phyloP scores from a whole-genome alignment of 1,140 invertebrate species.

The Diprion similis region DNA sequence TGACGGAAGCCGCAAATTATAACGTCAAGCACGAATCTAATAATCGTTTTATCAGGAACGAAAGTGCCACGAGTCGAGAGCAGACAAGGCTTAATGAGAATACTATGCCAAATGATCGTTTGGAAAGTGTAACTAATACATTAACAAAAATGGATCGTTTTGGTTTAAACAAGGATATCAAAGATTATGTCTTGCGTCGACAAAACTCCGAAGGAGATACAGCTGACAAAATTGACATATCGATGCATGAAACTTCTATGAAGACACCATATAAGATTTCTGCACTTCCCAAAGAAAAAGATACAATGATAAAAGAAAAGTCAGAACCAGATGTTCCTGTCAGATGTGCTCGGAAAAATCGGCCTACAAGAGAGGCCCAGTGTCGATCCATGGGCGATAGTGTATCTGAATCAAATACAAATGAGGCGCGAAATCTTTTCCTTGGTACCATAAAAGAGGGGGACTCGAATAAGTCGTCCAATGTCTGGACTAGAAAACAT shows the following conservation, averaged over 20 bases:
- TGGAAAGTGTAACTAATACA: conserved; percentile 30
- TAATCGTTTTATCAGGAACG: conserved; percentile 37
- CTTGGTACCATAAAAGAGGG: conserved; percentile 57
- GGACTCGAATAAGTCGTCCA: conserved; percentile 46
- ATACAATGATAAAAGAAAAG: conserved; percentile 35
- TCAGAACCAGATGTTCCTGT: conserved; percentile 58
- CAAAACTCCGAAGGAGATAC: conserved; percentile 59
- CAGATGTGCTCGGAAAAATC: conserved; percentile 54
- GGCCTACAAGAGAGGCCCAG: conserved; percentile 50
- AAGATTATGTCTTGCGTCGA: conserved; percentile 45
- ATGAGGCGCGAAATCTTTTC: conserved; percentile 51
- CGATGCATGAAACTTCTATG: conserved; percentile 30
- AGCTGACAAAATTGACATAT: conserved; percentile 28
- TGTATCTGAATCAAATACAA: conserved; percentile 36
- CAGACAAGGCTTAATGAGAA: conserved; percentile 52
- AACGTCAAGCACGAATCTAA: conserved; percentile 41
- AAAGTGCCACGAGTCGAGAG: conserved; percentile 36
- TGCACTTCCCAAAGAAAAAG: conserved; percentile 33
- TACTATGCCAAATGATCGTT: conserved; percentile 34
- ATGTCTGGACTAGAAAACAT: conserved; percentile 49
- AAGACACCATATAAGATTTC: conserved; percentile 26
- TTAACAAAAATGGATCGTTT: conserved; percentile 21
- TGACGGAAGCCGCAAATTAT: conserved; percentile 49
- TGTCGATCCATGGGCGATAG: conserved; percentile 59
- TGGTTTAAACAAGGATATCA: not conserved